Evolutionary conservation across 2,888 invertebrate species (phyloP).

Genomic region (Lycia hirtaria): DNA sequence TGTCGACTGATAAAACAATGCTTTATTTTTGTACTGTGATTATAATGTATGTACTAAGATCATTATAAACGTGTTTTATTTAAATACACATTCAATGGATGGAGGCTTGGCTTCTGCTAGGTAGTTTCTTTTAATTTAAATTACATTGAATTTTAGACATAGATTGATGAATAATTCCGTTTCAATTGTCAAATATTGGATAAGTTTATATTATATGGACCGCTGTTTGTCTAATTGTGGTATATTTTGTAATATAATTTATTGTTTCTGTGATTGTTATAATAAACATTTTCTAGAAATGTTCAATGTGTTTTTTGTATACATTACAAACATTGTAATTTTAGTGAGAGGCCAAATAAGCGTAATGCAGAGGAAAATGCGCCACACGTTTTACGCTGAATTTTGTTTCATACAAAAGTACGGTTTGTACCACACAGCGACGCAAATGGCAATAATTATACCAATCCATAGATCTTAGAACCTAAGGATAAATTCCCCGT

Average conservation of each 20-base stretch:
- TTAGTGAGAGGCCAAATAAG: no score
- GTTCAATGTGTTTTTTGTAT: constrained; percentile 31
- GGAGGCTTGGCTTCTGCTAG: constrained; percentile 70
- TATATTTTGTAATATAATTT: constrained; percentile 74
- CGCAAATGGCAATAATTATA: no score
- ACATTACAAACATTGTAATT: no score
- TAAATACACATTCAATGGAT: constrained; percentile 59
- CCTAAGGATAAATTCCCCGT: no score
- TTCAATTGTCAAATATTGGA: constrained; percentile 54
- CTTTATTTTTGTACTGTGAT: constrained; percentile 85
- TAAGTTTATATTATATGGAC: constrained; percentile 51
- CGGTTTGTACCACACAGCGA: no score
- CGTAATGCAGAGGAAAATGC: no score
- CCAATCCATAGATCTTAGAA: no score
- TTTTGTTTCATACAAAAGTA: no score
- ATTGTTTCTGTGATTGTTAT: constrained; percentile 78
- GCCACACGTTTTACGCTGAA: no score
- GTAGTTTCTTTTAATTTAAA: constrained; percentile 59
- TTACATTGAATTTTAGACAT: constrained; percentile 44
- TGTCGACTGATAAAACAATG: constrained; percentile 80
- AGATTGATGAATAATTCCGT: constrained; percentile 53
- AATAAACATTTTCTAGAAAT: constrained; percentile 67
- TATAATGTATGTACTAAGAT: constrained; percentile 71
- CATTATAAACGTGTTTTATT: constrained; percentile 56
- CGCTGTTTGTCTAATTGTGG: constrained; percentile 60